Base-by-base conservation (phyloP, 2,113 vertebrate species). In the Atlantisia rogersi region DNA sequence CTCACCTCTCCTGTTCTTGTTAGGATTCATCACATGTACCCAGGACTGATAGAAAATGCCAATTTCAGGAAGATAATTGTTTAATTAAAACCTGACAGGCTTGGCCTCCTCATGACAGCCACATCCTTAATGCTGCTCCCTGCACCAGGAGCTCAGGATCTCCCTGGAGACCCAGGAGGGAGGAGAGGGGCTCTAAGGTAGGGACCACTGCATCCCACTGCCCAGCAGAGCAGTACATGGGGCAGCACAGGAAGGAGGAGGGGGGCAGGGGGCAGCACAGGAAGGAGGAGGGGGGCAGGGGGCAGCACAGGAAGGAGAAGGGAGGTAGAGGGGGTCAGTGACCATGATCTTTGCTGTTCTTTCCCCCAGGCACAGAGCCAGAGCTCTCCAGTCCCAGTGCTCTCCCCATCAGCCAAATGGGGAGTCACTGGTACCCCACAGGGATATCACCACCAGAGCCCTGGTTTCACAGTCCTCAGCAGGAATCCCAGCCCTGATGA, bases 1-100 rank as follows among this genome's bases (percentile, higher is more conserved):
- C 60, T 70, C 40, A 28, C 42, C 31, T 46, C 62, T 56, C 62
- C 53, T 3, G 0, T 12, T 55, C 65, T 94, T 1, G 2, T 94
- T 84, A 82, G 82, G 79, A 96, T 95, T 91, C 90, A 87, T 83
- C 82, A 87, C 3, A 0, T 46, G 75, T 9, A 16, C 25, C n/a
- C 74, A n/a, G 69, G 46, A 69, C 74, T 55, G 65, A 71, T 2
- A 81, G 56, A 78, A 95, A 92, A 81, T 46, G 78, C 68, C 90
- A 69, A 20, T 87, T 97, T 92, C 0, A 15, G 76, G 74, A 75
- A 91, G 94, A 79, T 95, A 96, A 97, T 90, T 96, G 92, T 95
- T 97, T 96, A 97, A 95, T 97, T 97, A 95, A 93, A 92, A 91
- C 25, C 83, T 68, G 92, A 89, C 83, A 69, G 88, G 46, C 87